phyloP scores from a whole-genome alignment of 2,888 invertebrate genomes.

The Scelioninae gen. 1 region DNA sequence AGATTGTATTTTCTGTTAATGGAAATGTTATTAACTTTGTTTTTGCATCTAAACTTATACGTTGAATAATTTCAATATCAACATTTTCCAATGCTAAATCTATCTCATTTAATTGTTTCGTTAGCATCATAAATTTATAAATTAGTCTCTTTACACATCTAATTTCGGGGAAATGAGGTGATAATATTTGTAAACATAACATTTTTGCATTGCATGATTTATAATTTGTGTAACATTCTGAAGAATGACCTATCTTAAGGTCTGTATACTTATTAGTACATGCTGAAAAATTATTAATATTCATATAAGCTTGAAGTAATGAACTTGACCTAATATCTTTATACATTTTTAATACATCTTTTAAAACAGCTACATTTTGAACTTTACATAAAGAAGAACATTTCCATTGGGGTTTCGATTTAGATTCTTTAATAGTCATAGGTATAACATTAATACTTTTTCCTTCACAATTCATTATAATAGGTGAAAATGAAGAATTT shows the following conservation, averaged over 20 bases:
- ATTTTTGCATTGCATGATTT: slow-evolving; percentile 17
- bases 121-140: slow-evolving; percentile 32
- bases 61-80: slow-evolving; percentile 24
- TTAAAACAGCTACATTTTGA: neutral
- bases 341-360: slow-evolving; percentile 9
- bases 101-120: slow-evolving; percentile 21
- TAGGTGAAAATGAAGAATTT: neutral
- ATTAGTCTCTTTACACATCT: slow-evolving; percentile 18
- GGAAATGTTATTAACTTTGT: neutral
- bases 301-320: slow-evolving; percentile 2
- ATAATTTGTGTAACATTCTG: slow-evolving; percentile 2
- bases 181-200: slow-evolving; percentile 8
- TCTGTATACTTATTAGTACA: slow-evolving; percentile 13
- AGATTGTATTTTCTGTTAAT: neutral
- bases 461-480: neutral
- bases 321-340: slow-evolving; percentile 6
- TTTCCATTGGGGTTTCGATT: slow-evolving; percentile 1
- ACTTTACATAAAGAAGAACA: slow-evolving; percentile 19
- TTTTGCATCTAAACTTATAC: slow-evolving; percentile 20
- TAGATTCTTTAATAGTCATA: neutral
- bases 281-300: slow-evolving; percentile 6
- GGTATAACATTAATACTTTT: slow-evolving; percentile 27
- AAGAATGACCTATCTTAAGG: slow-evolving; percentile 33
- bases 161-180: slow-evolving; percentile 29
- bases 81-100: slow-evolving; percentile 30